phyloP scores from a whole-genome alignment of 2,797 vertebrate genomes.

The Sebastes alutus region DNA sequence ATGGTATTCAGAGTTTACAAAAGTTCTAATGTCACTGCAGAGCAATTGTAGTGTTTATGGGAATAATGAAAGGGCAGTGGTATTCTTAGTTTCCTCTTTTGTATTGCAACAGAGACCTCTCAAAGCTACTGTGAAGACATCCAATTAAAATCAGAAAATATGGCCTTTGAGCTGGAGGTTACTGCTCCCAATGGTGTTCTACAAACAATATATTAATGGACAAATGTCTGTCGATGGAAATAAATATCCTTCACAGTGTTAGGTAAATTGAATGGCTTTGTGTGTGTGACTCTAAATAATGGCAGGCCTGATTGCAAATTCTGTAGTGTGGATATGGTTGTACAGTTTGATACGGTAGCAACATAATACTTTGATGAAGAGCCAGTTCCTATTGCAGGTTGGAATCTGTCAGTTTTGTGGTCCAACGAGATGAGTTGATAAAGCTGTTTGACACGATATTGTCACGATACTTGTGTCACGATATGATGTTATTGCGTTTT shows the following conservation, averaged over 20 bases:
- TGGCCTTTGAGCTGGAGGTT: conserved; percentile 71
- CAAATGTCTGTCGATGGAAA: conserved; percentile 71
- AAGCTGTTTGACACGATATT: background rate
- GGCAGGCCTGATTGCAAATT: conserved; percentile 17
- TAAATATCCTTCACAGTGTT: conserved; percentile 56
- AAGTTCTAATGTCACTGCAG: conserved; percentile 50
- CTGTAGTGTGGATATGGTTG: background rate
- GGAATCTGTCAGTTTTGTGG: background rate
- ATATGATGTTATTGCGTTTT: too few relatives aligned
- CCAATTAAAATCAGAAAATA: conserved; percentile 80
- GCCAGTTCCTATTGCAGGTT: background rate
- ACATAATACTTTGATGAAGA: background rate
- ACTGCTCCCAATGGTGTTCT: conserved; percentile 66
- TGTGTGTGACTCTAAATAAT: conserved; percentile 36
- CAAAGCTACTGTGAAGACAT: conserved; percentile 62
- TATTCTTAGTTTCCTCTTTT: conserved; percentile 64
- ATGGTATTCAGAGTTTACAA: conserved; percentile 47
- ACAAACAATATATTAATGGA: conserved; percentile 69
- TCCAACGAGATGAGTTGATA: background rate
- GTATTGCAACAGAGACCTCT: conserved; percentile 68
- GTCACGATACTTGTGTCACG: too few relatives aligned
- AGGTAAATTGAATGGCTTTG: conserved; percentile 33
- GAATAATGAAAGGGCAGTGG: conserved; percentile 71
- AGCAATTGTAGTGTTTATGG: conserved; percentile 64
- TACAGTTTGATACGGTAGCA: conserved; percentile 5